phyloP scores from a whole-genome alignment of 2,797 vertebrate species.

The Ambastaia sidthimunki region DNA sequence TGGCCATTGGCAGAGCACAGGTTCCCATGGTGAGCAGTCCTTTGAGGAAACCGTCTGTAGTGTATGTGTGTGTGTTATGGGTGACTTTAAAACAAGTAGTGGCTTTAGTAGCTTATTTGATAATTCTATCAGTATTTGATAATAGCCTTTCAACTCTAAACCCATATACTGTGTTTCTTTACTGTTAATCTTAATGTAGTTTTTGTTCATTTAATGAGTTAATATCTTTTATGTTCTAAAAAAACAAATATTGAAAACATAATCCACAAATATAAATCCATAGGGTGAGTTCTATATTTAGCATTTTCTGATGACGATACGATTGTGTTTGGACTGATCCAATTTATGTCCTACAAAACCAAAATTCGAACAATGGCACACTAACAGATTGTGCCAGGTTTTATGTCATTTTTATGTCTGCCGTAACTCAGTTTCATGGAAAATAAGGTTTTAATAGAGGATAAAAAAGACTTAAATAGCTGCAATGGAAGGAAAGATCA shows the following conservation, averaged over 20 bases:
- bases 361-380: background rate
- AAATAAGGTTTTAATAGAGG: too few species aligned
- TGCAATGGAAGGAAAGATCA: background rate
- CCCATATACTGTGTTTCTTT: background rate
- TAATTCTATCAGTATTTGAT: background rate
- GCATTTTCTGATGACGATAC: too few species aligned
- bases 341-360: too few species aligned
- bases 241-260: background rate
- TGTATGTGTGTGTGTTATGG: slow-evolving; percentile 19
- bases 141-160: background rate
- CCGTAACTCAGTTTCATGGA: background rate
- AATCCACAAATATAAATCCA: background rate
- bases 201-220: background rate
- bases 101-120: background rate
- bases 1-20: slow-evolving; percentile 17
- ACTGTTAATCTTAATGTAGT: background rate
- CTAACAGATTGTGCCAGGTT: background rate
- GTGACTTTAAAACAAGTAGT: background rate
- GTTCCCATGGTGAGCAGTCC: slow-evolving; percentile 19
- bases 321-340: too few species aligned
- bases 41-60: slow-evolving; percentile 13
- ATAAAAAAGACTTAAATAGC: background rate
- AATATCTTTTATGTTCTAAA: too few species aligned
- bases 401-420: background rate
- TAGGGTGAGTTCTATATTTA: background rate